Evolutionary conservation across 2,888 invertebrate species (phyloP), one percentile per base, ranked within the genome.

Genomic region (Pinctada fucata): DNA sequence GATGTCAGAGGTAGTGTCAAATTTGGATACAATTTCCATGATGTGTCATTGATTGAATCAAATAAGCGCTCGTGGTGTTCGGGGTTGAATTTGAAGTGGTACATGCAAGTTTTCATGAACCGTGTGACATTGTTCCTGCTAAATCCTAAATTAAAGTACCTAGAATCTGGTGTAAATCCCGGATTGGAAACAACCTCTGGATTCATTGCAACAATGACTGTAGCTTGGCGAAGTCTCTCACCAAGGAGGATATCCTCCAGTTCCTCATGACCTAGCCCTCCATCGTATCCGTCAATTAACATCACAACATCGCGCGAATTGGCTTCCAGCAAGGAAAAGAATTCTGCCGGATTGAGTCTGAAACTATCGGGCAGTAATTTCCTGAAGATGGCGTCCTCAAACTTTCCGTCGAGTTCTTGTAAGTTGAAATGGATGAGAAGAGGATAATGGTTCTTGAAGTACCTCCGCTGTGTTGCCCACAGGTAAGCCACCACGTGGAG

Each of bases 271-370:
- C 76, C 72, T 52, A 73, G 66, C 65, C 67, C 66, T 45, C 82
- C 81, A 66, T 89, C 88, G 72, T 86, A 89, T 2, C 89, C 88
- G 79, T 91, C 91, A 4, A 91, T 64, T 2, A 91, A 66, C 68
- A 91, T 78, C 3, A 91, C 65, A 3, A 87, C 84, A 13, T 88
- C 85, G 3, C 83, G 72, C 16, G 90, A 85, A 65, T 86, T 82
- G 5, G 77, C 79, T 74, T 87, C 87, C 4, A 91, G 69, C 76
- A 89, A 79, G 3, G 79, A 76, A 87, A 87, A 86, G 64, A 91
- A 84, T n/a, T 91, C 89, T 3, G 83, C 80, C 5, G 74, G 45
- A 47, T 81, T 83, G 4, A 90, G 76, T 65, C 85, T 87, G 76
- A 85, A 86, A 70, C 85, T 84, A 2, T 84, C 83, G 0, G 85